A percentile compares a stretch with the other conserved stretches of the same genome.
These are phyloP conservation scores for Macrotus californicus DNA, from an alignment of 2,113 vertebrate species.

Conservation along the genomic window DNA sequence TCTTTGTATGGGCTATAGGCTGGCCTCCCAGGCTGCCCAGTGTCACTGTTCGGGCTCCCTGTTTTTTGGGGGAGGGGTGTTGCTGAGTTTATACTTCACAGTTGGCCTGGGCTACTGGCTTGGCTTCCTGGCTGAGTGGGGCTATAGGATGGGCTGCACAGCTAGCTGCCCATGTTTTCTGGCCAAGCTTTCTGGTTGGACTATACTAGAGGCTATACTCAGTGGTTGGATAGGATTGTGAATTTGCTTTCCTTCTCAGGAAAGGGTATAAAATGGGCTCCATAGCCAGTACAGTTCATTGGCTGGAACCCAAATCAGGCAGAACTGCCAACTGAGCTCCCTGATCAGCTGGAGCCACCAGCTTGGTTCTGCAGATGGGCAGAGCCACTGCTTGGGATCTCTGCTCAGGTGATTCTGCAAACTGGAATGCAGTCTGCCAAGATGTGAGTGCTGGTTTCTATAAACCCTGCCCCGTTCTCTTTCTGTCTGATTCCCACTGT, in stretches of 20 bases:
- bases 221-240: neutral
- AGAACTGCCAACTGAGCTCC: neutral
- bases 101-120: neutral
- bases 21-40: neutral
- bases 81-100: neutral
- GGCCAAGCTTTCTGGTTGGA: neutral
- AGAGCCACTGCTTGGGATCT: neutral
- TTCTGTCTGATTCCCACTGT: neutral
- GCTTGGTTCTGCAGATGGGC: neutral
- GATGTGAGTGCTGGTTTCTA: neutral
- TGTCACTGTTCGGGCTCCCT: neutral
- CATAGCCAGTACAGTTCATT: neutral
- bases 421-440: neutral
- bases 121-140: neutral
- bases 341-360: neutral
- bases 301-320: neutral
- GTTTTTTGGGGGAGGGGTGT: neutral
- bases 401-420: neutral
- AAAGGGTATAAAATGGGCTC: neutral
- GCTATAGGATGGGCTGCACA: neutral
- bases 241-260: neutral
- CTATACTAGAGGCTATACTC: neutral
- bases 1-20: neutral
- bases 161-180: neutral
- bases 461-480: neutral